Evolutionary conservation across 2,113 vertebrate genomes (phyloP), one percentile per base, ranked within the genome.

Genomic region (Paramisgurnus dabryanus): DNA sequence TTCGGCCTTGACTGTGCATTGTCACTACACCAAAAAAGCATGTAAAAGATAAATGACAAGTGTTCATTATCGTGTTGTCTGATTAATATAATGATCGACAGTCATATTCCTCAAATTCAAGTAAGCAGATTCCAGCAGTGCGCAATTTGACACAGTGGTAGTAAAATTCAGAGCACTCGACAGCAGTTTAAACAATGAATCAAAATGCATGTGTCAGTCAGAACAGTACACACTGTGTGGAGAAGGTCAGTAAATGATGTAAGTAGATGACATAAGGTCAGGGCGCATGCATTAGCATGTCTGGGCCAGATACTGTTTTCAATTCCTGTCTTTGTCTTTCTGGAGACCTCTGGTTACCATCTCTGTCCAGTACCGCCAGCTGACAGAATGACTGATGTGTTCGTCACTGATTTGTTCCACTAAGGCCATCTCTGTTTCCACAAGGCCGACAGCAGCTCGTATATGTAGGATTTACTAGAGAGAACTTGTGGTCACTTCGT

Each of bases 341-440:
- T 64, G 73, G 57, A 75, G 39, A 64, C 41, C 57, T 75, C 58
- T 39, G 43, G 73, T 49, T 75, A 34, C 57, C 58, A 39, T 75
- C 41, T 77, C 49, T 61, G n/a, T 60, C 81, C 8, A 75, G 72
- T 64, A 76, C 78, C 84, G 84, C 84, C 85, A 88, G 84, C 84
- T 86, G 85, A 85, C 83, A 70, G 45, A 13, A 53, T 78, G 82
- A 83, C 75, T 79, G 84, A 67, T 43, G 60, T 13, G 47, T 27
- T 43, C 40, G 49, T 75, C 6, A 18, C 79, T 67, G 22, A 64
- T 60, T 50, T 68, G 53, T 74, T 69, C 77, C 55, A 45, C 15
- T 45, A 43, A 57, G 69, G 15, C 40, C 60, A 63, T 45, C 50
- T 67, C 49, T 57, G 53, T 80, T 65, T 58, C 81, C 17, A 50